Evolutionary conservation across 2,888 invertebrate genomes (phyloP), one percentile per base, ranked within the genome.

Genomic region (Drosophila mulleri): DNA sequence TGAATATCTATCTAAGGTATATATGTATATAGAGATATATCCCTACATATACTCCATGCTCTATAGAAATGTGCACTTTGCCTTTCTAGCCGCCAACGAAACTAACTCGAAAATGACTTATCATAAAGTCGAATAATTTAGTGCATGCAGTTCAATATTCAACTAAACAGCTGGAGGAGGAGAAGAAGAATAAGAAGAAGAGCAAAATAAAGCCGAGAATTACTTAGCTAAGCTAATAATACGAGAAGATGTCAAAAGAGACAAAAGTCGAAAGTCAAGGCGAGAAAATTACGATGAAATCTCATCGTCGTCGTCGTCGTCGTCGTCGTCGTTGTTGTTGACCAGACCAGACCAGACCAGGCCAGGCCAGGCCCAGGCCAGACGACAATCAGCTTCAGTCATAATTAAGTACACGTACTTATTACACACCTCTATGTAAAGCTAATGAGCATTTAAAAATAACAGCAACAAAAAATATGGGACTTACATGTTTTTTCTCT

Each of bases 221-320:
- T 70, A 82, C 68, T 78, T 32, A 63, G 73, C 72, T 52, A 59
- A 60, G 64, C 67, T 83, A 79, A 72, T 83, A 79, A 72, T 41
- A 29, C 61, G 84, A 71, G 69, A 72, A 84, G 82, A 89, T 89
- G 89, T 84, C 84, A 84, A 85, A 82, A 83, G 86, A 73, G 86
- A 75, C 89, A 89, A 84, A 86, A 88, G 84, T 84, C 84, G 79
- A 87, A 79, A 74, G 75, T 75, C 75, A 79, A 80, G 67, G 71
- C 67, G 61, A 62, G 61, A 62, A 62, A 65, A 66, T 57, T 41
- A 57, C 74, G 32, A 72, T 60, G 53, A 50, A 48, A 69, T 76
- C 65, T 68, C 53, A 20, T 39, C 39, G 16, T 29, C 16, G 76
- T 16, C 45, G 44, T 20, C 12, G 44, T 18, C 44, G 11, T 68